Conservation (phyloP, 2,113 vertebrate species). For the Cebus imitator region DNA sequence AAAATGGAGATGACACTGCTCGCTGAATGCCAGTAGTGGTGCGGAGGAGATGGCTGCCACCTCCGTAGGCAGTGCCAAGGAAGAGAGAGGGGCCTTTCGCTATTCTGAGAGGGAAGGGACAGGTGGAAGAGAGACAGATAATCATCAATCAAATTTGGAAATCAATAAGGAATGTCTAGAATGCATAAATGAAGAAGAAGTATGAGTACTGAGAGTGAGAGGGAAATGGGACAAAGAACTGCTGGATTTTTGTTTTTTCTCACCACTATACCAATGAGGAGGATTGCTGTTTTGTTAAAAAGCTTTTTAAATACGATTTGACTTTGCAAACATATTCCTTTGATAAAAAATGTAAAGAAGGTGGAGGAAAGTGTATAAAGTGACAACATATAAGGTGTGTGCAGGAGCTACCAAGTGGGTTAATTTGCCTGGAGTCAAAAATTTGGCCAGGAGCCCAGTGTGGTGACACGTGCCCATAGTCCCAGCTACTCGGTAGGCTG, state of each 20-base stretch:
- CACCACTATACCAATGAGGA: neutral
- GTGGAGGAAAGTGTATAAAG: neutral
- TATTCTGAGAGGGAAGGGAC: neutral
- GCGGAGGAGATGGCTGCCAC: too few relatives aligned
- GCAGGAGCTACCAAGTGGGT: neutral
- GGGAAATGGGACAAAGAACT: neutral
- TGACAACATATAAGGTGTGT: neutral
- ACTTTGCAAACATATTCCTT: neutral
- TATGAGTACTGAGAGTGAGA: neutral
- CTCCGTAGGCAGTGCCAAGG: too few relatives aligned
- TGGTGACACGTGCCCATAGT: too few relatives aligned
- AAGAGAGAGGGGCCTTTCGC: neutral
- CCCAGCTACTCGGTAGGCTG: too few relatives aligned
- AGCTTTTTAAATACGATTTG: neutral
- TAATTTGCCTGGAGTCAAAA: constrained; percentile 8
- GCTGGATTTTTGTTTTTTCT: neutral
- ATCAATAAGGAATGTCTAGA: constrained; percentile 16
- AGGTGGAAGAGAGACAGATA: neutral
- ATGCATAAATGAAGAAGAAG: constrained; percentile 1
- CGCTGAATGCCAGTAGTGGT: too few relatives aligned
- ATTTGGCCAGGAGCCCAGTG: neutral
- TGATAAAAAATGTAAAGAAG: neutral
- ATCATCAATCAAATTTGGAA: constrained; percentile 13
- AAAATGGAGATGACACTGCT: too few relatives aligned
- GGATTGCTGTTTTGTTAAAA: neutral